Evolutionary conservation across 2,888 invertebrate species (phyloP), one percentile per base, ranked within the genome.

Genomic region (Napeogenes sylphis): DNA sequence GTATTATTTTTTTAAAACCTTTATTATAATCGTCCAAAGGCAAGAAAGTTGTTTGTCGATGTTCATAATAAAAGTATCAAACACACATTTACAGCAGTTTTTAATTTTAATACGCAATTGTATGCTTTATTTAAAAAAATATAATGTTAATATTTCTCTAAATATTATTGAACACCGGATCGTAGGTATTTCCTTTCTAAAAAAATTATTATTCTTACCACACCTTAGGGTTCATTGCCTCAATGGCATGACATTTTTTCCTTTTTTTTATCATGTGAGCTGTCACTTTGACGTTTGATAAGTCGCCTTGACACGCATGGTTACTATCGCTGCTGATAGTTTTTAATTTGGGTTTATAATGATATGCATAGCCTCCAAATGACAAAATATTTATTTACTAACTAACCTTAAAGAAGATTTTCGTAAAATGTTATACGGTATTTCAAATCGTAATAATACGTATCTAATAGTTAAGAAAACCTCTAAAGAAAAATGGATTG

Each of bases 241-340:
- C n/a, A n/a, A 21, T 21, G 46, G 58, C 58, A 54, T 62, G 58
- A 58, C 58, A 62, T 62, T 62, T 59, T 65, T 58, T 57, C 6
- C 45, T 55, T 59, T 35, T 56, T 56, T 61, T 55, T 21, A 1
- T 56, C 61, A 56, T 51, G 46, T 56, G 61, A 35, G 56, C 61
- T 61, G 56, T 51, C 56, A 61, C 12, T 62, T 62, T 65, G 65
- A 62, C 59, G 57, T 55, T 32, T 57, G 64, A 51, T 56, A 14
- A 63, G 58, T 63, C 63, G 62, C 68, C 68, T 67, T 68, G 68
- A 67, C 68, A 68, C 58, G 42, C 63, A 62, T 62, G 35, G 55
- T 46, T 33, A 8, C 33, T 38, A 30, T 21, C 51, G 30, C 12
- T 5, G 51, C 21, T 51, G 6, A 21, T 14, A 47, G 46, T 47